Conservation (phyloP, 2,888 invertebrate species). For the Lasioglossum pauxillum region DNA sequence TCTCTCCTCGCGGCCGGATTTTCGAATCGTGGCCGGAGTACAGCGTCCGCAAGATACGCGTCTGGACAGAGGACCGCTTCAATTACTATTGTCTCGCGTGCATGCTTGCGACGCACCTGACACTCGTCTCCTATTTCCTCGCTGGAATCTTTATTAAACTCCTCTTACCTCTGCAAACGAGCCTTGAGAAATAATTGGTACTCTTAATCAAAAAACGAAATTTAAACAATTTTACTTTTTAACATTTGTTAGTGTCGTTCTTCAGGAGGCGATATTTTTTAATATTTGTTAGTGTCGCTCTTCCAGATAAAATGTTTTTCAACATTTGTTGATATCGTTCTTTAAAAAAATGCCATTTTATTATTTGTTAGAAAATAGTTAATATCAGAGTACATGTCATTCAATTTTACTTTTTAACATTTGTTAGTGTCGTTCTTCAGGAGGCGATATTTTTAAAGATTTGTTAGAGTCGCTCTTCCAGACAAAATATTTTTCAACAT, state of each 20-base stretch:
- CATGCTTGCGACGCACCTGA: neutral
- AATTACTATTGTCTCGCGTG: slow-evolving; percentile 8
- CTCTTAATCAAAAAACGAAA: neutral
- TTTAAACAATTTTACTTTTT: neutral
- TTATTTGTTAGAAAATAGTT: no score
- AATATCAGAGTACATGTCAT: no score
- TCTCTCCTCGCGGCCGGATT: slow-evolving; percentile 27
- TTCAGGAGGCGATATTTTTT: neutral
- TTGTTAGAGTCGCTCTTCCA: no score
- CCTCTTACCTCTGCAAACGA: neutral
- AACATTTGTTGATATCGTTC: no score
- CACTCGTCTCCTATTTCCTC: neutral
- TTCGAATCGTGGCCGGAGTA: neutral
- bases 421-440: no score
- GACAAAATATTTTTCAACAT: no score
- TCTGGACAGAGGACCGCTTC: slow-evolving; percentile 29
- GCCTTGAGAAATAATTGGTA: neutral
- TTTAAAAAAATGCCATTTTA: no score
- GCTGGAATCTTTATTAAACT: neutral
- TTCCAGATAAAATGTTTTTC: no score
- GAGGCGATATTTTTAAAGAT: no score
- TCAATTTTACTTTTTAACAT: no score
- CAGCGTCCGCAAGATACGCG: neutral
- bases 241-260: neutral
- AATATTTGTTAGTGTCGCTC: neutral